A percentile compares a stretch with the other conserved stretches of the same genome.
Conservation (phyloP, 2,888 invertebrate species). For the Lasioglossum marginatum region DNA sequence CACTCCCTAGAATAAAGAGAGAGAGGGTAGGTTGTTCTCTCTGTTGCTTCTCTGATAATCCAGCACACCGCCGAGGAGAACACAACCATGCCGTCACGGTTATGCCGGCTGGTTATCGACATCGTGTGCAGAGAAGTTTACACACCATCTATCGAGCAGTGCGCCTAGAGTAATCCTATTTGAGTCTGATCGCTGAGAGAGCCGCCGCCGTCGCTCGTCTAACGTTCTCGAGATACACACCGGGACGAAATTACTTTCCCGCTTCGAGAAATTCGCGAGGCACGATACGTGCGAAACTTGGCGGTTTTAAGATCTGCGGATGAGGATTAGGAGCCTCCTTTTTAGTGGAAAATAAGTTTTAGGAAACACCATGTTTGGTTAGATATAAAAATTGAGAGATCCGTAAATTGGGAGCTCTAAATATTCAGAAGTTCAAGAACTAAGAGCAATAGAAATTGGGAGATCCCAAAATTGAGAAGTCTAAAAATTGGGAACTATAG, state of each 20-base stretch:
- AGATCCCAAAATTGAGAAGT: too few species aligned
- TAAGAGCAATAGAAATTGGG: too few species aligned
- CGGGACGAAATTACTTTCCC: conserved; percentile 36
- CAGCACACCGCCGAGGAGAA: conserved; percentile 33
- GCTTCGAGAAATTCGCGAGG: not conserved
- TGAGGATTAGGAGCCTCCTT: not conserved
- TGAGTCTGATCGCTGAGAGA: conserved; percentile 52
- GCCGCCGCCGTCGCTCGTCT: conserved; percentile 15
- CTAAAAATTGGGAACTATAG: too few species aligned
- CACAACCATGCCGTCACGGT: conserved; percentile 43
- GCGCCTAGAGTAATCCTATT: conserved; percentile 58
- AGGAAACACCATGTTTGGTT: too few species aligned
- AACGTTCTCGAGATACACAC: conserved; percentile 17
- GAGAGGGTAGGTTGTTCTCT: too few species aligned
- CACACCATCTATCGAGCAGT: conserved; percentile 59
- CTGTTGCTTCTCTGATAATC: conserved; percentile 54
- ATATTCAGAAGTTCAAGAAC: too few species aligned
- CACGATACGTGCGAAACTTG: not conserved
- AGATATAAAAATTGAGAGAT: too few species aligned
- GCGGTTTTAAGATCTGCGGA: not conserved
- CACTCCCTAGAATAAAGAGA: not conserved
- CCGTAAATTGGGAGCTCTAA: too few species aligned
- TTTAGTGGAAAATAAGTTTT: too few species aligned
- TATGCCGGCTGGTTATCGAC: conserved; percentile 58
- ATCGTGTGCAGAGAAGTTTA: conserved; percentile 60